These are phyloP conservation scores for Arge pagana DNA, from an alignment of 2,888 invertebrate genomes.

Conservation along the genomic window DNA sequence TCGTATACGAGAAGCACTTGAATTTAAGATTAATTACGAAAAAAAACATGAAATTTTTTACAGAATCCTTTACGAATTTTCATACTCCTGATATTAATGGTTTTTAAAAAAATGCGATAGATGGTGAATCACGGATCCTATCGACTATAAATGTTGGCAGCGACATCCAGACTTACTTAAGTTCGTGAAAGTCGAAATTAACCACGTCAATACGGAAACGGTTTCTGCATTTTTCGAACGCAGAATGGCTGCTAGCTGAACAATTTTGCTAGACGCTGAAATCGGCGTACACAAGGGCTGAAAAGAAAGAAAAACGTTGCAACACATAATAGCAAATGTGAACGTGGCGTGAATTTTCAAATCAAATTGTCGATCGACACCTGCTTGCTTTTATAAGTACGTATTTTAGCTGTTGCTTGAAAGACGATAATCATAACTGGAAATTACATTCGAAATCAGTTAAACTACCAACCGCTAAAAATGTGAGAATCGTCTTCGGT, in stretches of 20 bases:
- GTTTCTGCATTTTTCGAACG: constrained; percentile 74
- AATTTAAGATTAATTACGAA: too few species aligned
- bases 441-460: constrained; percentile 17
- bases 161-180: constrained; percentile 80
- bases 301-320: too few species aligned
- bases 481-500: constrained; percentile 61
- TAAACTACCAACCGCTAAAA: constrained; percentile 70
- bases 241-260: constrained; percentile 76
- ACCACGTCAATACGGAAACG: constrained; percentile 80
- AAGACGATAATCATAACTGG: too few species aligned
- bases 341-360: not conserved
- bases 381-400: too few species aligned
- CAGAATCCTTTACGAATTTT: not conserved
- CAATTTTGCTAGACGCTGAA: constrained; percentile 81
- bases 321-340: constrained; percentile 16
- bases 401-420: too few species aligned
- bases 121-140: too few species aligned
- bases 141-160: too few species aligned
- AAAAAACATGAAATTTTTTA: too few species aligned
- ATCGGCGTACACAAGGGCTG: constrained; percentile 79
- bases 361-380: not conserved
- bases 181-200: constrained; percentile 80
- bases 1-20: too few species aligned
- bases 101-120: not conserved
- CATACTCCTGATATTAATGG: not conserved